phyloP scores from a whole-genome alignment of 2,797 vertebrate species.

The Tragelaphus oryx region DNA sequence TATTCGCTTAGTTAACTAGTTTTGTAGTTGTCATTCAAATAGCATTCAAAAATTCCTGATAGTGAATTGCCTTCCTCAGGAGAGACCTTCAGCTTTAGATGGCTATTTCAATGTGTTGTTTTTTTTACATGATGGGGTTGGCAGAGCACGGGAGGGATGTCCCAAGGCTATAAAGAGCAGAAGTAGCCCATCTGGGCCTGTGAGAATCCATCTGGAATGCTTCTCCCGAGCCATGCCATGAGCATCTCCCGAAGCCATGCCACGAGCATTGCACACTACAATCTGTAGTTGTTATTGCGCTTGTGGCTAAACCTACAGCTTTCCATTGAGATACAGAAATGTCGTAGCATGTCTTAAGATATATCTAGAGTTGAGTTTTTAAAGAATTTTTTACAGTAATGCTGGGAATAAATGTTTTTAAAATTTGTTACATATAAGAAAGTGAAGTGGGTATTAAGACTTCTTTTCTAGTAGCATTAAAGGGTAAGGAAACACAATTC shows the following conservation, averaged over 20 bases:
- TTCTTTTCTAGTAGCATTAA: background rate
- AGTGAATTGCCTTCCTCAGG: background rate
- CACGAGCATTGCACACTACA: background rate
- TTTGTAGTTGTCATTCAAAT: background rate
- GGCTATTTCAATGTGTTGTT: background rate
- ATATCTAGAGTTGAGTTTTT: background rate
- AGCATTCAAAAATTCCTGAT: background rate
- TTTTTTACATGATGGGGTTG: background rate
- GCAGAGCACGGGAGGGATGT: background rate
- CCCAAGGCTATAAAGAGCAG: background rate
- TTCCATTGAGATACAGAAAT: background rate
- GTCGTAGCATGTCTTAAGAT: background rate
- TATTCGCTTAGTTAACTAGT: background rate
- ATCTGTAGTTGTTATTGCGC: background rate
- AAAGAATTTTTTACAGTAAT: background rate
- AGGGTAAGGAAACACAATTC: background rate
- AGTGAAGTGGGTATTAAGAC: background rate
- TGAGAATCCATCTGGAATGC: background rate
- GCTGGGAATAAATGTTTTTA: background rate
- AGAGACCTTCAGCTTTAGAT: background rate
- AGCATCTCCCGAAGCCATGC: background rate
- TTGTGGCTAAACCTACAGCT: background rate
- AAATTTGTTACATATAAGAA: background rate
- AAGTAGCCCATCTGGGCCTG: background rate
- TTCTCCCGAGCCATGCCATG: background rate